Base-by-base conservation (phyloP, 2,888 invertebrate genomes). In the Eugnorisma glareosa region DNA sequence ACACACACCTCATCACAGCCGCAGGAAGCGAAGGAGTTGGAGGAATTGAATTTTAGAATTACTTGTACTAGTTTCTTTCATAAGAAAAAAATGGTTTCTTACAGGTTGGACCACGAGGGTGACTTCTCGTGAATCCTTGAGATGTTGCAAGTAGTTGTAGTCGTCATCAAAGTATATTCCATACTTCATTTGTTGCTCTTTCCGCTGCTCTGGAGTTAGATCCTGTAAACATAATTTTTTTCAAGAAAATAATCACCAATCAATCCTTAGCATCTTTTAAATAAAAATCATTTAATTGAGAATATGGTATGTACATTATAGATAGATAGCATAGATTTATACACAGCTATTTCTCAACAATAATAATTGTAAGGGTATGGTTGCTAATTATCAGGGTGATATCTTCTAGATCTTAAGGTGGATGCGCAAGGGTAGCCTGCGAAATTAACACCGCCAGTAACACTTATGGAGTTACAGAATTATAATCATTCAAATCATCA, bases 151-250 rank as follows among this genome's bases (percentile, higher is more conserved):
- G 92, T 99, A 99, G 93, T 99, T 98, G 93, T 99, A 99, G 88
- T 99, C 99, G 94, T 99, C 99, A 90, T 99, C 99, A 93, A 98
- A 99, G 92, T 98, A 99, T 81, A 99, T 98, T 1, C 99, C 99
- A 97, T 97, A 99, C 93, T 99, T 99, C 28, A 97, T 96, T 90
- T 98, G 98, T 88, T 98, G 98, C 84, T 98, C 98, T 84, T 95
- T 97, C 0, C 97, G 96, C 87, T 98, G 97, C 6, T 96, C 96
- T 70, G 90, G 91, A 21, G 95, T 93, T 76, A 96, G 80, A 7
- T 93, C 93, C 96, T 96, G 82, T 31, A 88, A 91, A 66, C 11
- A 48, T 35, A 13, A n/a, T 35, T 21, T 31, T 31, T 51, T 35
- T 31, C 0, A 3, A 40, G n/a, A 31, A 10, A 61, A 11, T 28